phyloP scores from a whole-genome alignment of 2,113 vertebrate genomes.

The Cervus canadensis region DNA sequence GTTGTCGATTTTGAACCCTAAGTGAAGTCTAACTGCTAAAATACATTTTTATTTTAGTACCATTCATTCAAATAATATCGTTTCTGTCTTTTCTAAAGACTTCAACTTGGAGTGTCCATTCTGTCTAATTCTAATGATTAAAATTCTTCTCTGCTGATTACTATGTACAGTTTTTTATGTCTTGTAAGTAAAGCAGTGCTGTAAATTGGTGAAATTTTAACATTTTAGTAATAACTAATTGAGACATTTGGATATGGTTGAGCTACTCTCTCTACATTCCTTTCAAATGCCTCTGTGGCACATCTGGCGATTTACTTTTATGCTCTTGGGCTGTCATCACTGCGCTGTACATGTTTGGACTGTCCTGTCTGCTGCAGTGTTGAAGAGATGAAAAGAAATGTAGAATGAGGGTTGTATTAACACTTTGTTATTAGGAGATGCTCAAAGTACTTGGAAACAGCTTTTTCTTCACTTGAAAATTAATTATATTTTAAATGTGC shows the following conservation, averaged over 20 bases:
- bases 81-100: neutral
- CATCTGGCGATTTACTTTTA: conserved; percentile 28
- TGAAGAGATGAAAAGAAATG: conserved; percentile 38
- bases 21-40: neutral
- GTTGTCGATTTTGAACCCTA: neutral
- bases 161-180: neutral
- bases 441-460: conserved; percentile 19
- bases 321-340: conserved; percentile 45
- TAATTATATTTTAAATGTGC: conserved; percentile 13
- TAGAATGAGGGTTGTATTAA: conserved; percentile 14
- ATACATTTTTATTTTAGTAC: neutral
- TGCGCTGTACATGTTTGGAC: neutral
- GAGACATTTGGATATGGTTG: conserved; percentile 52
- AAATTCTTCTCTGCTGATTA: conserved; percentile 23
- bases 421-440: conserved; percentile 14
- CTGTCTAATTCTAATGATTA: conserved; percentile 41
- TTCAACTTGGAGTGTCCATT: neutral
- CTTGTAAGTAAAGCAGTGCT: neutral
- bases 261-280: conserved; percentile 39
- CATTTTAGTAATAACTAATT: conserved; percentile 37
- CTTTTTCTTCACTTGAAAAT: conserved; percentile 45
- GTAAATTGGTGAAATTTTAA: conserved; percentile 27
- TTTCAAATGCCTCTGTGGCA: conserved; percentile 39
- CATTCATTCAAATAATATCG: neutral
- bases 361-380: neutral